phyloP scores from a whole-genome alignment of 2,888 invertebrate species.

The Drosophila robusta region DNA sequence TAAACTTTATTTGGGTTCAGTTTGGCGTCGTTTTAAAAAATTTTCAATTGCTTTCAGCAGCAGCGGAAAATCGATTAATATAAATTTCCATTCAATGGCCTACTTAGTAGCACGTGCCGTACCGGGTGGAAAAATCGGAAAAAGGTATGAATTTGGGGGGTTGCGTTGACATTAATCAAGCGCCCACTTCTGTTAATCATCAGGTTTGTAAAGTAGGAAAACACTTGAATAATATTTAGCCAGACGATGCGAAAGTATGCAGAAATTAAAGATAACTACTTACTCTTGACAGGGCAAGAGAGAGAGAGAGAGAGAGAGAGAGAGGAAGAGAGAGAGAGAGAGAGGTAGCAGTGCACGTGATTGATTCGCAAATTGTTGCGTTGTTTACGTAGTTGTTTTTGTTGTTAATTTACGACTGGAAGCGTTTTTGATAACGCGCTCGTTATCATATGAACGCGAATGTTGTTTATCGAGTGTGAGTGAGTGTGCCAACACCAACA shows the following conservation, averaged over 20 bases:
- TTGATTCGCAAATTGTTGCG: slow-evolving; percentile 60
- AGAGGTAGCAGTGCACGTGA: slow-evolving; percentile 60
- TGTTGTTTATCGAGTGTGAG: slow-evolving; percentile 57
- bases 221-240: slow-evolving; percentile 13
- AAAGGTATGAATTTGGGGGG: not conserved
- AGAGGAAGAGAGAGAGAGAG: not conserved
- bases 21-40: slow-evolving; percentile 36
- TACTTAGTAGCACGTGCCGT: slow-evolving; percentile 57
- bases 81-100: slow-evolving; percentile 58
- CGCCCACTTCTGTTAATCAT: slow-evolving; percentile 15
- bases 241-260: not conserved
- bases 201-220: slow-evolving; percentile 16
- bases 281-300: not conserved
- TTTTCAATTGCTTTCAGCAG: slow-evolving; percentile 32
- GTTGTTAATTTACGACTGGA: slow-evolving; percentile 48
- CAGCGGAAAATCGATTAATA: slow-evolving; percentile 66
- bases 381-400: slow-evolving; percentile 38
- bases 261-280: slow-evolving; percentile 1
- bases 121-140: not conserved
- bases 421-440: slow-evolving; percentile 50
- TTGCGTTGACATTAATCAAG: slow-evolving; percentile 14
- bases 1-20: slow-evolving; percentile 70
- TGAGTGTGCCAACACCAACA: slow-evolving; percentile 21
- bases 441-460: slow-evolving; percentile 61
- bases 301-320: slow-evolving; percentile 4